Base-by-base conservation (phyloP, 2,888 invertebrate genomes). In the Anoncus sp. region DNA sequence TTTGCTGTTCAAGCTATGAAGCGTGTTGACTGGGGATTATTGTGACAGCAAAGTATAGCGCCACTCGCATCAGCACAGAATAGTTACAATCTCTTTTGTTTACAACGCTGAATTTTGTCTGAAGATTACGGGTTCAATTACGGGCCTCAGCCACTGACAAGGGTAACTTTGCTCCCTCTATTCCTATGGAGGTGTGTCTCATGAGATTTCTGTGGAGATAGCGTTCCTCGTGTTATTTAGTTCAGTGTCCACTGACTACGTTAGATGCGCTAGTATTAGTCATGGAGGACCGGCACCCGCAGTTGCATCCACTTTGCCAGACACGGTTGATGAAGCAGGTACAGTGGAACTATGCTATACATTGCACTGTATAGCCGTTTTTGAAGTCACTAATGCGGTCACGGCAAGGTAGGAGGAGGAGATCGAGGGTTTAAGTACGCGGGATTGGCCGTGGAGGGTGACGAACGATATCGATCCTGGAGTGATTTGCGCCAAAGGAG, bases 271-370 rank as follows among this genome's bases (percentile, higher is more conserved):
- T 53, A 9, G 27, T 53, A 53, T 53, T 27, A 53, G 53, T 53
- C 79, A 70, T 63, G 79, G 77, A 74, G 74, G 75, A 80, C 81
- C 27, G 31, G 4, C 27, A 16, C 24, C 59, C 31, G 16, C 82
- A 77, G 82, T 77, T 80, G 80, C 82, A 77, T 79, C 79, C 27
- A 53, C n/a, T n/a, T 14, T 53, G 82, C 80, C 85, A 83, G 84
- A 82, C 83, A 75, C 59, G 53, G 79, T 86, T 87, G 87, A 87
- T 87, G 85, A 87, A 87, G 87, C 85, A 85, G 85, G 84, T 85
- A 86, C 86, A 82, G 81, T 85, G 85, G 31, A 31, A 31, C 31
- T 31, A 31, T 31, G 4, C 31, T 31, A 7, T 31, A 31, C 7
- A 31, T 20, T 27, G 27, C n/a, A 9, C 22, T 27, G n/a, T 27